Conservation (phyloP, 2,888 invertebrate species). For the Ormyrus pomaceus region DNA sequence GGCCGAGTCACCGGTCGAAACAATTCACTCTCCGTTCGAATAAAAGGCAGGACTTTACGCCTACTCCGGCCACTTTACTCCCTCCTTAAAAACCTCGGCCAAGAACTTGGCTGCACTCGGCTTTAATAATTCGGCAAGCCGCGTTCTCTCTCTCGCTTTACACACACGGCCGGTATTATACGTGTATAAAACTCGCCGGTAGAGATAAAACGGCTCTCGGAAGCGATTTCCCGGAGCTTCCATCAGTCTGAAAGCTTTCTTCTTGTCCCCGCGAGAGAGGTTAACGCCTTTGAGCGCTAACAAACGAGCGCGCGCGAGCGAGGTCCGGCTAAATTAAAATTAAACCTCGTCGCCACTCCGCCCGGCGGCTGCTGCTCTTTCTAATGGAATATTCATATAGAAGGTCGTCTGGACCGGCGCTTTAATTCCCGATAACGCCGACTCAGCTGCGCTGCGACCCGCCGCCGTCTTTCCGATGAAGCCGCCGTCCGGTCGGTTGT, state of each 20-base stretch:
- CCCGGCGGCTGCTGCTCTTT: not conserved
- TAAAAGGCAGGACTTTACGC: too few relatives aligned
- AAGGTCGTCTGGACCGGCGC: not conserved
- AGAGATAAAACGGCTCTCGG: slow-evolving; percentile 35
- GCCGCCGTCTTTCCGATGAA: not conserved
- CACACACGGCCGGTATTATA: not conserved
- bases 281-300: not conserved
- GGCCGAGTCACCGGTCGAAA: too few relatives aligned
- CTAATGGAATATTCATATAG: slow-evolving; percentile 26
- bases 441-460: not conserved
- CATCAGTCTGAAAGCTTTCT: slow-evolving; percentile 49
- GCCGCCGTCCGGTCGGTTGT: too few relatives aligned
- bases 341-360: too few relatives aligned
- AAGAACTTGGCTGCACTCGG: slow-evolving; percentile 19
- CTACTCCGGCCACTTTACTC: too few relatives aligned
- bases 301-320: too few relatives aligned
- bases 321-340: not conserved
- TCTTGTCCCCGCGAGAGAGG: not conserved
- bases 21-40: too few relatives aligned
- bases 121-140: slow-evolving; percentile 38
- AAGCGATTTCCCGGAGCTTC: slow-evolving; percentile 25
- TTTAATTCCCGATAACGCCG: slow-evolving; percentile 22
- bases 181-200: not conserved
- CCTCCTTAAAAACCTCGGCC: slow-evolving; percentile 9
- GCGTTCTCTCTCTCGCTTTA: not conserved